Base-by-base conservation (phyloP, 2,113 vertebrate species). In the Pseudois nayaur region DNA sequence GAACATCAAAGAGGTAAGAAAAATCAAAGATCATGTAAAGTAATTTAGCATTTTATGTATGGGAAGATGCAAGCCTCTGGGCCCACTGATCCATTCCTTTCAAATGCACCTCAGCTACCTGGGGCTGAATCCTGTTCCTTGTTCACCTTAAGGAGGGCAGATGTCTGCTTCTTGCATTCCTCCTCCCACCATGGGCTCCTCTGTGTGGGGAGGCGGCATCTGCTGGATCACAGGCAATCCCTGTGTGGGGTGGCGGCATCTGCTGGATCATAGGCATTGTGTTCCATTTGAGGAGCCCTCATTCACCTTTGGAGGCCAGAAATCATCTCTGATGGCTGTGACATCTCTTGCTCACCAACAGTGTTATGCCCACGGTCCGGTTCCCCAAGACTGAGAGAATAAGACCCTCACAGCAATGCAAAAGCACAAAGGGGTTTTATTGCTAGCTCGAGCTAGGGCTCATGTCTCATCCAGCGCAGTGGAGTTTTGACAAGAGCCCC, bases 171-270 rank as follows among this genome's bases (percentile, higher is more conserved):
- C 36, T 7, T 74, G 6, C 19, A 14, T 43, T 43, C 71, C 1
- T 71, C n/a, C n/a, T 19, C 64, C 19, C 0, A 12, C 21, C 36
- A 23, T 3, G 0, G 3, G 36, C 71, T 43, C 71, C 36, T 74
- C 36, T 25, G n/a, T 25, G 21, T 6, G n/a, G 10, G n/a, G 36
- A 21, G 36, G n/a, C 0, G 0, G n/a, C 64, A 71, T 36, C n/a
- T 36, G 64, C n/a, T 36, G 64, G 64, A 11, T 71, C 64, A 23
- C 9, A n/a, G 17, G 14, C 62, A 67, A n/a, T n/a, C 33, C 31
- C 36, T 7, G n/a, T 25, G 19, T 21, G 19, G 19, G n/a, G n/a
- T 5, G n/a, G n/a, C 0, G 1, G n/a, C 64, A 71, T 36, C n/a
- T 36, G 67, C n/a, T 36, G n/a, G 67, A 11, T 36, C 64, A 36